Evolutionary conservation across 2,113 vertebrate species (phyloP).

Genomic region (Ciconia stormi): DNA sequence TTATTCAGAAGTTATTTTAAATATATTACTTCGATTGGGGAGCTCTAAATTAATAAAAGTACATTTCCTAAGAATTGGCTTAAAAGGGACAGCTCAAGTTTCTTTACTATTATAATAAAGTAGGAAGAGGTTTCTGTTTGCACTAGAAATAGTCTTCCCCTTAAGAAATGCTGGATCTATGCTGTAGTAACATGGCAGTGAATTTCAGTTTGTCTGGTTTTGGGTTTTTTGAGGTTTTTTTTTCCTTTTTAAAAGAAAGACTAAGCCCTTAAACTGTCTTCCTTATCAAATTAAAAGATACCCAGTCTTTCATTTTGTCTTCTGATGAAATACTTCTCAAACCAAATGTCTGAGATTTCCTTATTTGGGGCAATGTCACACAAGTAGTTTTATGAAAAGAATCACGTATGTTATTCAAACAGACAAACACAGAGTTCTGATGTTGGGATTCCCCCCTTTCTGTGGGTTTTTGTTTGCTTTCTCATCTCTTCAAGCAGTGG

Average conservation of each 20-base stretch:
- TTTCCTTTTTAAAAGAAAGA: neutral
- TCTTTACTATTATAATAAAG: neutral
- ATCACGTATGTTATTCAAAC: neutral
- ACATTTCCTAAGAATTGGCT: neutral
- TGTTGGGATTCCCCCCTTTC: neutral
- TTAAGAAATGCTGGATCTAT: neutral
- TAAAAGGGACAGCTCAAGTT: neutral
- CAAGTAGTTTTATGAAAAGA: neutral
- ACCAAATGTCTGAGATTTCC: neutral
- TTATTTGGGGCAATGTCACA: neutral
- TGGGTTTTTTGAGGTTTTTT: neutral
- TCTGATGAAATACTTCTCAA: neutral
- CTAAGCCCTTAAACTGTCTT: neutral
- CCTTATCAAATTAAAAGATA: neutral
- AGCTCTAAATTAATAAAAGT: neutral
- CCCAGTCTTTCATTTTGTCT: neutral
- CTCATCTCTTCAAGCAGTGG: neutral
- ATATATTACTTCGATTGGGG: neutral
- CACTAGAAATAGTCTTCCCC: neutral
- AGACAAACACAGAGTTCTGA: neutral
- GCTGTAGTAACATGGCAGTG: neutral
- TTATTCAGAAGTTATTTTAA: neutral
- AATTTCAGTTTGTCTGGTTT: neutral
- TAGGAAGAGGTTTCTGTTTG: neutral
- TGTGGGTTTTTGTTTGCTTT: neutral